A percentile compares a stretch with the other conserved stretches of the same genome.
Evolutionary conservation across 2,888 invertebrate species (phyloP).

Genomic region (Aspidiotus destructor): DNA sequence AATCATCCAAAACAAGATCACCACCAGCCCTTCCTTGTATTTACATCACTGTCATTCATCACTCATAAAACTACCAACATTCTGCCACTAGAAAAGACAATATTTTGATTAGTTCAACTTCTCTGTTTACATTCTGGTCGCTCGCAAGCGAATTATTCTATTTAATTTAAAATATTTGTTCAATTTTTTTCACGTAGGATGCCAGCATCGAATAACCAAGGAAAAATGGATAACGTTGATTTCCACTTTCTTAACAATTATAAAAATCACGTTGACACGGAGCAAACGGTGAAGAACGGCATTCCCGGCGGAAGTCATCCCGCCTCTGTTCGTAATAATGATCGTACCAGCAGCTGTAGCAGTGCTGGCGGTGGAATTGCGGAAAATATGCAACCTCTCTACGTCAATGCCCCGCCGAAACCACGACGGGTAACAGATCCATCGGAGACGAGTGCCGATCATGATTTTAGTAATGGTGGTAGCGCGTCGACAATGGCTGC

Average conservation of each 20-base stretch:
- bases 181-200: too few relatives aligned
- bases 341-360: neutral
- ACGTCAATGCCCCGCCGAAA: conserved; percentile 83
- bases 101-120: too few relatives aligned
- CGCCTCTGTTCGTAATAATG: neutral
- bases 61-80: too few relatives aligned
- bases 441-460: conserved; percentile 20
- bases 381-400: conserved; percentile 54
- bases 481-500: conserved; percentile 25
- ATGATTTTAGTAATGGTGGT: conserved; percentile 2
- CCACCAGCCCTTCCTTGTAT: too few relatives aligned
- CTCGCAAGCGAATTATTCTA: too few relatives aligned
- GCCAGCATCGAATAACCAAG: neutral
- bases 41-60: too few relatives aligned
- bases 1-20: too few relatives aligned
- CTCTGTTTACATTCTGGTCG: too few relatives aligned
- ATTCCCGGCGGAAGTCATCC: conserved; percentile 31
- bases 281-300: conserved; percentile 24
- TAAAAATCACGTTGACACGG: conserved; percentile 9
- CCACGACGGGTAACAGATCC: conserved; percentile 54
- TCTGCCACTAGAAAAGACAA: too few relatives aligned
- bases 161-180: too few relatives aligned
- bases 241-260: conserved; percentile 22
- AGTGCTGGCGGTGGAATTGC: neutral
- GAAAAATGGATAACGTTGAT: conserved; percentile 24